Evolutionary conservation across 2,888 invertebrate genomes (phyloP), one percentile per base, ranked within the genome.

Genomic region (Halocaridina rubra): DNA sequence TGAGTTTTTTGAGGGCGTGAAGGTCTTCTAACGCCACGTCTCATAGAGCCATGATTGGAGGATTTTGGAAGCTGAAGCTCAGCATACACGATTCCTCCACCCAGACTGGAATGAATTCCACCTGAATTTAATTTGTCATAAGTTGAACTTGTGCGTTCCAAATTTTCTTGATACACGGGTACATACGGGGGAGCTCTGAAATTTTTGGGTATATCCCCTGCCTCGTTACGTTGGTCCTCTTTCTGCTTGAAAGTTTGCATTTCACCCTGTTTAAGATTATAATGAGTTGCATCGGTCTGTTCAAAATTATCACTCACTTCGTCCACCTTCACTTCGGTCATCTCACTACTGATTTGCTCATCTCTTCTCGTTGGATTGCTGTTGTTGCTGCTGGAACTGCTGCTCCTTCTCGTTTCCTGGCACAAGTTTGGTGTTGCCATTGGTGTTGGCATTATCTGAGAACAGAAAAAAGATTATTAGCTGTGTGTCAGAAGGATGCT

Each of bases 41-140:
- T 84, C 90, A 90, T 90, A 22, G 90, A 90, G 32, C 90, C 90
- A 88, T 90, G 90, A 86, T 90, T 90, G 88, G 90, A 90, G 39
- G 90, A 89, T 81, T 90, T 90, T 24, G 90, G 90, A 78, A 90
- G 89, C 88, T 90, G 90, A 32, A 91, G 89, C 86, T 91, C 91
- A 32, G 90, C 90, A 88, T 91, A 91, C 67, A 90, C 89, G 81
- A 90, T 90, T 86, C 90, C 85, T 13, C 72, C 57, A 53, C 78
- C 77, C 69, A 81, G 78, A 19, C 61, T 72, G 53, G 74, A 46
- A 19, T 61, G 24, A 27, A 29, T n/a, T 19, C 76, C 76, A 19
- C 67, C 46, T 16, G 61, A 4, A 27, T 71, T 77, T 10, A 69
- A n/a, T 19, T 57, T 69, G 27, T 69, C 59, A 30, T 29, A 69